A percentile compares a stretch with the other conserved stretches of the same genome.
Evolutionary conservation across 2,113 vertebrate genomes (phyloP).

Genomic region (Nicator chloris): DNA sequence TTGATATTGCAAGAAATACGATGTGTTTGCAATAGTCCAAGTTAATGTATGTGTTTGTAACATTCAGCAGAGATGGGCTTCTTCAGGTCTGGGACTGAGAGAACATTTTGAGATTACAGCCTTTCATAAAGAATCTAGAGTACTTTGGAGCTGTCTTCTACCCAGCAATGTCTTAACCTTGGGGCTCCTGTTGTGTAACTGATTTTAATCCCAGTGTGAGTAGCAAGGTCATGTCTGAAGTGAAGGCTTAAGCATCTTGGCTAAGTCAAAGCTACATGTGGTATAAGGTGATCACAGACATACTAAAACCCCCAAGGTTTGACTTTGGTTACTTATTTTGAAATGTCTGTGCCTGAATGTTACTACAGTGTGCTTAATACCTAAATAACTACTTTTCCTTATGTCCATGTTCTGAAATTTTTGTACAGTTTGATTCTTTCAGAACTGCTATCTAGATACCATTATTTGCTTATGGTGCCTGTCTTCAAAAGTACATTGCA

Average conservation of each 20-base stretch:
- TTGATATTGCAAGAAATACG: not conserved
- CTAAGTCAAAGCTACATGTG: not conserved
- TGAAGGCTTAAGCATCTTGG: not conserved
- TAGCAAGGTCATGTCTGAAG: not conserved
- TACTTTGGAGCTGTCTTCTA: not conserved
- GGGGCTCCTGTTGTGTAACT: not conserved
- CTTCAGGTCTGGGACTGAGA: not conserved
- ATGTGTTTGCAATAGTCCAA: not conserved
- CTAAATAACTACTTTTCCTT: not conserved
- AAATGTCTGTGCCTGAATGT: not conserved
- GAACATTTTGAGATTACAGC: not conserved
- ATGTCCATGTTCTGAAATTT: not conserved
- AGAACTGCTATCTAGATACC: not conserved
- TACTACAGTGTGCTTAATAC: not conserved
- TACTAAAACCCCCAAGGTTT: not conserved
- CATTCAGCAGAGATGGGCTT: slow-evolving; percentile 13
- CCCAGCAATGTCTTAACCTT: not conserved
- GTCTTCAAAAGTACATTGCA: not conserved
- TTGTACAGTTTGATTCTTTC: not conserved
- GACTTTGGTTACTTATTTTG: not conserved
- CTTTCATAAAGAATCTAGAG: not conserved
- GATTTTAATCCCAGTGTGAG: not conserved
- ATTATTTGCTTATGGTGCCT: not conserved
- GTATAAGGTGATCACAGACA: not conserved
- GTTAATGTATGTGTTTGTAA: not conserved